Evolutionary conservation across 1,140 invertebrate species (phyloP), one percentile per base, ranked within the genome.

Genomic region (Caerostris darwini): DNA sequence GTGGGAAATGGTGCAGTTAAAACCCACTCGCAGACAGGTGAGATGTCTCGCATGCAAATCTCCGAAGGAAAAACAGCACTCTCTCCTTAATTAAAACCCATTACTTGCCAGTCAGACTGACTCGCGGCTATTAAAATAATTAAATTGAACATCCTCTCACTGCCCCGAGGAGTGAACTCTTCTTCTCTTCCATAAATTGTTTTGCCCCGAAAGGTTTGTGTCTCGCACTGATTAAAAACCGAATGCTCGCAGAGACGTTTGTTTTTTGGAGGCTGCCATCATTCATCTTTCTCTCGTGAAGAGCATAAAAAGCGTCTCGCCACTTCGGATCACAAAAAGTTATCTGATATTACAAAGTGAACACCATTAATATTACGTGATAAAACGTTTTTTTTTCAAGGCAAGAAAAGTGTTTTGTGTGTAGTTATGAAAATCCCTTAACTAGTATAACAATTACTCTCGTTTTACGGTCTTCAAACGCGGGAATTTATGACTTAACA

Each of bases 101-200:
- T 71, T 71, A 71, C 34, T 71, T 34, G n/a, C 19, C 19, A 7
- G 69, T 34, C 69, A 50, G 69, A 0, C 69, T 10, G 34, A 71
- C 69, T 71, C 69, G 69, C n/a, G 19, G 69, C 69, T 71, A 71
- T 71, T 71, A 71, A 71, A 71, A 71, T 71, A 71, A 71, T 71
- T 71, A 71, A 71, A 71, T 34, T 19, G 69, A 71, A 71, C 69
- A 50, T 71, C 34, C 8, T 50, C 19, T 0, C 34, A 0, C 34
- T n/a, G n/a, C 34, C 34, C 34, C 34, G 69, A n/a, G n/a, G n/a
- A 71, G 19, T 50, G 34, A 0, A 0, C 10, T 71, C 50, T 7
- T 71, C 19, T 19, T 71, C 19, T 12, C 10, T 34, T 8, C 19
- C 69, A 71, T 71, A 71, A 71, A 71, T 71, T 71, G 61, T 64